Evolutionary conservation across 2,888 invertebrate species (phyloP).

Genomic region (Metacarcinus magister): DNA sequence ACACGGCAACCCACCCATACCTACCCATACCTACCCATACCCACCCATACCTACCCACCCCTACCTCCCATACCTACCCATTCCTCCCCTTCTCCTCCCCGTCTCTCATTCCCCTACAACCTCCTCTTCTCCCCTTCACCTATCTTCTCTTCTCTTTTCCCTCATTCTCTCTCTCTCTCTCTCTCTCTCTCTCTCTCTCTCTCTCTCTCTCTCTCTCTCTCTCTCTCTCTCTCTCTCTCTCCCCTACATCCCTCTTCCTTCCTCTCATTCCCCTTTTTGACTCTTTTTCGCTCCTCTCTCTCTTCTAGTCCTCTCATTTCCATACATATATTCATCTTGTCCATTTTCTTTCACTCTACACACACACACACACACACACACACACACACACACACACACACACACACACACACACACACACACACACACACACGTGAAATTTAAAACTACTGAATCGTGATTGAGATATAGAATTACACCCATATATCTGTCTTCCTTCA

Average conservation of each 20-base stretch:
- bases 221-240: not conserved
- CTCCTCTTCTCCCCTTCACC: too few species aligned
- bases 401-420: constrained; percentile 2
- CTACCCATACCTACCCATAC: too few species aligned
- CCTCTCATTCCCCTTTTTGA: not conserved
- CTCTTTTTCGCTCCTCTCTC: not conserved
- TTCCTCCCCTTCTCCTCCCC: not conserved
- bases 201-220: too few species aligned
- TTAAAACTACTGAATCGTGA: constrained; percentile 44
- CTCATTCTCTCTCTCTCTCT: too few species aligned
- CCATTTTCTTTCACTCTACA: not conserved
- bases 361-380: not conserved
- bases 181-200: not conserved
- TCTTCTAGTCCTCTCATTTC: not conserved
- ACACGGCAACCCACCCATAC: not conserved
- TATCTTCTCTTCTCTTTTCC: too few species aligned
- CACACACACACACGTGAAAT: not conserved
- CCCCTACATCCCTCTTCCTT: not conserved
- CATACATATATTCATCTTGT: not conserved
- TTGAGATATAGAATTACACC: constrained; percentile 50
- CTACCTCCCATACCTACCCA: not conserved
- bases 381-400: not conserved
- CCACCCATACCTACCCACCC: too few species aligned
- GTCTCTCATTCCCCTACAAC: not conserved
- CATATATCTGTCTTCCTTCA: constrained; percentile 3